Evolutionary conservation across 1,140 invertebrate species (phyloP), one percentile per base, ranked within the genome.

Genomic region (Condylostylus longicornis): DNA sequence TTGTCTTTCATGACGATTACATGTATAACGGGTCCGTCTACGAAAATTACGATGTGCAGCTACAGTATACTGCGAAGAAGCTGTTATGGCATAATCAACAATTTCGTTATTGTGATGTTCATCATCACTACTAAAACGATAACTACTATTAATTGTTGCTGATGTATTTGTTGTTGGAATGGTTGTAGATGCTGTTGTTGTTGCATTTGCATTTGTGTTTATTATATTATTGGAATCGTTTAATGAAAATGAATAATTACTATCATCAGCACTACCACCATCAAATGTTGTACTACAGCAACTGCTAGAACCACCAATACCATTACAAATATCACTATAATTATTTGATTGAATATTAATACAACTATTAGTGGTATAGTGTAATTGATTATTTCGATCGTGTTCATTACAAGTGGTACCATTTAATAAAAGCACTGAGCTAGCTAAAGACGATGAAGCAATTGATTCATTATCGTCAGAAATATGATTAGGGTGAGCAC

Each of bases 41-140:
- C n/a, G n/a, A n/a, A n/a, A n/a, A n/a, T n/a, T n/a, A n/a, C n/a
- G n/a, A n/a, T n/a, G n/a, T n/a, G n/a, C n/a, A n/a, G n/a, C n/a
- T n/a, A n/a, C n/a, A n/a, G n/a, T n/a, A n/a, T n/a, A n/a, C n/a
- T n/a, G n/a, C n/a, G n/a, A n/a, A n/a, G n/a, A n/a, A 30, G 33
- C 21, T 36, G 20, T n/a, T 3, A 15, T 13, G 9, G 9, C n/a
- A 15, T 23, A 15, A 18, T 20, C 10, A 19, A 29, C 39, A 30
- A 12, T 10, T 10, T 21, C 18, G 29, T 29, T 17, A 13, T 21
- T 7, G 33, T 35, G 14, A 20, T 30, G 27, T 42, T 45, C 49
- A 13, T 58, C 54, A 40, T 58, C 54, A 23, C 47, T 58, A 37
- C 57, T 54, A 54, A 58, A 41, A 30, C 33, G 37, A 18, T 18